Percentiles rank a stretch among this genome's conserved stretches.
phyloP scores from a whole-genome alignment of 2,113 vertebrate species.

The Callocephalon fimbriatum region DNA sequence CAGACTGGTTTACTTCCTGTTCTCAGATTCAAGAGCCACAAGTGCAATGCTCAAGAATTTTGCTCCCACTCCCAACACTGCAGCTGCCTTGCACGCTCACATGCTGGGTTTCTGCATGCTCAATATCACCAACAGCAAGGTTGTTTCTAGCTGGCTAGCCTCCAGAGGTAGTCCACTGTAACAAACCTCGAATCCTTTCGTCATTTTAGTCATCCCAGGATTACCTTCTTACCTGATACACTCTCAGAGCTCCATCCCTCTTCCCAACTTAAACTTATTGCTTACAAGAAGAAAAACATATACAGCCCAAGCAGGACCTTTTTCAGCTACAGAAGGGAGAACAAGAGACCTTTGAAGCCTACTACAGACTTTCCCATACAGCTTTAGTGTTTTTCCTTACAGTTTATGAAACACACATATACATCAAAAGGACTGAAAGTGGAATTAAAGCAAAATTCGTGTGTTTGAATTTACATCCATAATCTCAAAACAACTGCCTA shows the following conservation, averaged over 20 bases:
- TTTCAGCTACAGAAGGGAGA: background rate
- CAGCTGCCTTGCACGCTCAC: background rate
- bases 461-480: background rate
- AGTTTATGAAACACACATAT: background rate
- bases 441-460: background rate
- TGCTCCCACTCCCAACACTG: rapidly evolving
- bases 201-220: background rate
- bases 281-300: background rate
- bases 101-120: rapidly evolving
- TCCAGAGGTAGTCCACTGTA: background rate
- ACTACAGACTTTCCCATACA: background rate
- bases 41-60: background rate
- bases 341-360: background rate
- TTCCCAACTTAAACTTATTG: background rate
- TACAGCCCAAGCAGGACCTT: background rate
- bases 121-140: background rate
- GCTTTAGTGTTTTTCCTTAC: background rate
- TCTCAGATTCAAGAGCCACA: background rate
- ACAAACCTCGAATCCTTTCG: background rate
- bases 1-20: background rate
- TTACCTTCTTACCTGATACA: background rate
- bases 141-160: background rate
- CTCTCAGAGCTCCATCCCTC: background rate
- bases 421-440: background rate
- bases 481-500: background rate